Base-by-base conservation (phyloP, 2,888 invertebrate genomes). In the Clivina fossor region DNA sequence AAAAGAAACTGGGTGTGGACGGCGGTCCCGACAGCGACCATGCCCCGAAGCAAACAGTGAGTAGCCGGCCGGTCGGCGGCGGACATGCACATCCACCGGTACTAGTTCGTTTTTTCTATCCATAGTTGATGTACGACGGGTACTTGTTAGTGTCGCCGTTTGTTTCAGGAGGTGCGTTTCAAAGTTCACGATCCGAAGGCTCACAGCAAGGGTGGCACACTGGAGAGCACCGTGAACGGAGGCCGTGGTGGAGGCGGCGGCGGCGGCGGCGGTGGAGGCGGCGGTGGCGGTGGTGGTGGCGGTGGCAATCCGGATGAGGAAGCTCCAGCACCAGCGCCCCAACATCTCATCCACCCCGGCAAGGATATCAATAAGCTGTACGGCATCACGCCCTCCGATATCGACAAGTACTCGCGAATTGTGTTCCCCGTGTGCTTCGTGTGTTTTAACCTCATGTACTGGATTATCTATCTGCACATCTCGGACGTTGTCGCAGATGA, bases 381-480 rank as follows among this genome's bases (percentile, higher is more conserved):
- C 77, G 92, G 90, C 69, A 90, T 93, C 75, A 93, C 93, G 68
- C 95, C 95, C 58, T 95, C 95, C 74, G 96, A 95, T 78, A 98
- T 98, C 77, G 98, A 98, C 84, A 97, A 97, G 80, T 97, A 97
- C 76, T 96, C 97, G 60, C 87, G 98, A 71, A 93, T 97, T 76
- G 89, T 96, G 69, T 99, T 99, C 76, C 98, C 98, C 51, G 92
- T 96, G 69, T 93, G 96, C 80, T 98, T 98, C 82, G 90, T 97
- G 64, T 91, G 96, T 78, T 98, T 98, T 84, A 98, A 98, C 79
- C 85, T 94, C 67, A 93, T 94, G 93, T 94, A 94, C 80, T 94
- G 94, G 94, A 93, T 94, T 76, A 93, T 94, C 72, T 94, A 94
- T 75, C 82, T 94, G 68, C 93, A 94, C 82, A 93, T 94, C 75